Evolutionary conservation across 2,797 vertebrate genomes (phyloP), one percentile per base, ranked within the genome.

Genomic region (Pangasius mekongensis): DNA sequence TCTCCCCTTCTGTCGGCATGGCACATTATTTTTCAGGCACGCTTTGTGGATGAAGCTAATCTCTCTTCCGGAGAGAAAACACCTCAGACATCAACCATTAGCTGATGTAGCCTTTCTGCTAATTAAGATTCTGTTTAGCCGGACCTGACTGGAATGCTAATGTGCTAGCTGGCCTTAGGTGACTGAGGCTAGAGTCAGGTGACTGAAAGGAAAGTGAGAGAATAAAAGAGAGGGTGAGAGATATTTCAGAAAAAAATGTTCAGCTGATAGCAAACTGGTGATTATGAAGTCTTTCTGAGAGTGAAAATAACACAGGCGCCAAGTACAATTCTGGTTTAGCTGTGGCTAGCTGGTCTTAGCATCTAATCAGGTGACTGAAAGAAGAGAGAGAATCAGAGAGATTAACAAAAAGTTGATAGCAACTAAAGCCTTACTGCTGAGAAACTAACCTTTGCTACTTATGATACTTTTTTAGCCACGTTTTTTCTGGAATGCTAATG

Each of bases 91-190:
- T 94, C 94, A 93, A 94, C 94, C 94, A 94, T 95, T 96, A 96
- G 93, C 93, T 94, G 95, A 95, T 95, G 95, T 96, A 95, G 92
- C 94, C 93, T 94, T 87, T 93, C 93, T 95, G 94, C 95, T 96
- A 96, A 96, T 97, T 96, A 96, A 96, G 95, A 95, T 96, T 96
- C 95, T 96, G 95, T 95, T 96, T 95, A 95, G 93, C 92, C 91
- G 91, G 90, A 91, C 94, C 94, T 94, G 93, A 94, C 54, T 93
- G 94, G 96, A 97, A 97, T 97, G 95, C 95, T 96, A 96, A 97
- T 96, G 93, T 93, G 91, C 93, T 94, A 83, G 85, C 80, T 87
- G 84, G 93, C 94, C 94, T 95, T 81, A 94, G 94, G 82, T 84
- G 62, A 67, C 47, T 67, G n/a, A 54, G 93, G 91, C 90, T 89